Conservation (phyloP, 2,888 invertebrate species). For the Pammene aurita region DNA sequence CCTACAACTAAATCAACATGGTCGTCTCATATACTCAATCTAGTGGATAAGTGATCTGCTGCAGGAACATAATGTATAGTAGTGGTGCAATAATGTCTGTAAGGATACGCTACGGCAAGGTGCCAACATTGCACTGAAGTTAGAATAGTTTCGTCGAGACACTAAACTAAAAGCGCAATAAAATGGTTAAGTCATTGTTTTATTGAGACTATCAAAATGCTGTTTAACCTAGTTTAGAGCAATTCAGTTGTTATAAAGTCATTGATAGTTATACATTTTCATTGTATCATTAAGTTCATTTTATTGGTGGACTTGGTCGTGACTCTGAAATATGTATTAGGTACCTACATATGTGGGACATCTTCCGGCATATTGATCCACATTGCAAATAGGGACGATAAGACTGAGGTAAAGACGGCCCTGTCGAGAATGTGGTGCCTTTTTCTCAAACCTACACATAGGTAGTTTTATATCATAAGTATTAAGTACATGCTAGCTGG, state of each 20-base stretch:
- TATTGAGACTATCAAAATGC: constrained; percentile 25
- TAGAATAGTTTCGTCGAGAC: constrained; percentile 29
- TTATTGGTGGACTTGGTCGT: no score
- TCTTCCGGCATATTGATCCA: no score
- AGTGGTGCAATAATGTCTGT: constrained; percentile 60
- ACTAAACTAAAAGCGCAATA: constrained; percentile 26
- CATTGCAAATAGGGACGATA: no score
- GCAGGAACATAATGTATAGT: constrained; percentile 60
- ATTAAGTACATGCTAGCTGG: no score
- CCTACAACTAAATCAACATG: no score
- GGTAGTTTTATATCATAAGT: no score
- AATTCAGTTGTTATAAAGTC: neutral
- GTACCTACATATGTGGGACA: no score
- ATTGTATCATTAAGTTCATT: no score
- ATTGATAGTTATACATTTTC: no score
- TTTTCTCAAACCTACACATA: no score
- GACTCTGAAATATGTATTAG: neutral
- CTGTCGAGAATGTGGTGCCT: no score
- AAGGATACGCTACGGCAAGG: constrained; percentile 65
- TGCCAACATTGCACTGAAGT: constrained; percentile 58
- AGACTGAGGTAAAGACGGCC: no score
- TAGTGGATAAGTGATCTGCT: neutral
- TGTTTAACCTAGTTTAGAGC: constrained; percentile 18
- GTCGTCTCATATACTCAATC: neutral
- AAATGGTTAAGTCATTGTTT: constrained; percentile 26